Base-by-base conservation (phyloP, 2,797 vertebrate species). In the Oceanodroma leucorhoa region DNA sequence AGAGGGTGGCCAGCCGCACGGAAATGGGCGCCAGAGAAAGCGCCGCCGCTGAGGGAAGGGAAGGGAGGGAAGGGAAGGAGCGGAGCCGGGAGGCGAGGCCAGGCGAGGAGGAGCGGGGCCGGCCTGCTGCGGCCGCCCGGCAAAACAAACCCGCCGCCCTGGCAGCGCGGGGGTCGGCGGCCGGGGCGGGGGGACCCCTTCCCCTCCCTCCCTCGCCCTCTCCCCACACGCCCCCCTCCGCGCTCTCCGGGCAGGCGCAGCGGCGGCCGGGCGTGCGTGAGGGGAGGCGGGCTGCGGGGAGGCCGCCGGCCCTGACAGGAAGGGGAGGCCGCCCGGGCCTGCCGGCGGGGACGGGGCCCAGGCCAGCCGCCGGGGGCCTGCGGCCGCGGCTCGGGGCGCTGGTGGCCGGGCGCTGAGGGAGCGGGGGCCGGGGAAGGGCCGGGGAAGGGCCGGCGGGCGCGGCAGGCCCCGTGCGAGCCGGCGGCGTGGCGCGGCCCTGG, bases 1-100 rank as follows among this genome's bases (percentile, higher is more conserved):
- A 51, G 97, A 32, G 64, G 97, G 99, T 83, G 89, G 70, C 95
- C 73, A 64, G 91, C 90, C 87, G 87, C 85, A 87, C 94, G 16
- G 91, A 96, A 96, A 79, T 86, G 95, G 91, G 93, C 89, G 95
- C 90, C 86, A 29, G 87, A 50, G 79, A 69, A 23, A 30, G 85
- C 60, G 75, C 66, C 58, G 67, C 76, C 72, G 83, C n/a, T 6
- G 53, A 70, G 89, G 57, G 87, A 73, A 78, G 80, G 78, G 26
- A 60, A 27, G 57, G 30, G 10, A 22, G 50, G 38, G 19, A 41
- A n/a, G 55, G 30, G 67, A 51, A 81, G 75, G 62, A 43, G 66
- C 51, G 66, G 83, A 41, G 92, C 53, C 50, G 77, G 73, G 76
- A 87, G 91, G 92, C 94, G 94, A 91, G 92, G 94, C 94, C 67